Base-by-base conservation (phyloP, 2,113 vertebrate species). In the Junco hyemalis region DNA sequence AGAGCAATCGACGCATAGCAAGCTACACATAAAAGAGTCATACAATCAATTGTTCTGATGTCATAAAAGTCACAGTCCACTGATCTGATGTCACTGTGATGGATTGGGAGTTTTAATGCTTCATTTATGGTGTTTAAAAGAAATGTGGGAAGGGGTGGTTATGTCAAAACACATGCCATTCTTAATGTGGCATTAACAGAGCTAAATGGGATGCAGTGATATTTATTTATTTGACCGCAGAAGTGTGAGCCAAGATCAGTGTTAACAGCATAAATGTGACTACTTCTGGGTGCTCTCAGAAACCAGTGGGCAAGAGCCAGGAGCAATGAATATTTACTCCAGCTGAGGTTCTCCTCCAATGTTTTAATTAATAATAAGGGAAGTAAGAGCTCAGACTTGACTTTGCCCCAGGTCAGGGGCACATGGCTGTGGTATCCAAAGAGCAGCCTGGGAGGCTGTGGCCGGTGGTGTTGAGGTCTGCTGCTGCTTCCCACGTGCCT, bases 1-100 rank as follows among this genome's bases (percentile, higher is more conserved):
- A 78, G 50, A 96, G 50, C 82, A 86, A 93, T 88, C 57, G 72
- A 64, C 20, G 24, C 87, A 91, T 93, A 68, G 89, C 91, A 93
- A 94, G 86, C 70, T 79, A 79, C 90, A 83, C 78, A 96, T 96
- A 95, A 96, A 95, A 95, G 88, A 93, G 80, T 83, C 92, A 76
- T 86, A 94, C 72, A 96, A 96, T 93, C 96, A 93, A 96, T 97
- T 95, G 82, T 64, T 96, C 92, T 95, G 90, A 95, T 97, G 96
- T 96, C 95, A 96, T 90, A 92, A 96, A 96, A 96, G 95, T 95
- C 88, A 95, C 96, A 95, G 96, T 95, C 86, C 88, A 64, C 90
- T 92, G 88, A 91, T 93, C 92, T 92, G 97, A 95, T 97, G 95
- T 96, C 96, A 94, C 71, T 1, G 17, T 95, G 96, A 97, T 95